phyloP scores from a whole-genome alignment of 2,797 vertebrate genomes.

The Tachyglossus aculeatus region DNA sequence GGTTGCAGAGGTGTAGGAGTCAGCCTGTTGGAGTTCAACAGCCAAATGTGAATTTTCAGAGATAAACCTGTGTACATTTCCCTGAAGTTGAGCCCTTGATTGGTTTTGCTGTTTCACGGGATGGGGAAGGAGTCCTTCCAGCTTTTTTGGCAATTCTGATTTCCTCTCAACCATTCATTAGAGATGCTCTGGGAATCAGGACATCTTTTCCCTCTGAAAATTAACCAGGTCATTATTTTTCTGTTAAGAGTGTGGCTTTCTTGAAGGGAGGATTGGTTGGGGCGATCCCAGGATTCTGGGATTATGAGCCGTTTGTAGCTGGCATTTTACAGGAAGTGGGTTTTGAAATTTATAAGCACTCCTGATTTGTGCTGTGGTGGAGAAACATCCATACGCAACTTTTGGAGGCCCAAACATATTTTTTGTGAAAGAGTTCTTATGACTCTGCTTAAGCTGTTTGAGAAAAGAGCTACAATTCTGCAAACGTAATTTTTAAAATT shows the following conservation, averaged over 20 bases:
- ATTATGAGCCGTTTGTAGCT: neutral
- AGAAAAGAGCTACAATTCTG: constrained; percentile 7
- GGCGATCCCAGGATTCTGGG: neutral
- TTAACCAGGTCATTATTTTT: neutral
- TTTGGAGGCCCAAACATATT: neutral
- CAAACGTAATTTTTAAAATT: neutral
- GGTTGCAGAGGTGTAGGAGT: too few relatives aligned
- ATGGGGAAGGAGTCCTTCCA: too few relatives aligned
- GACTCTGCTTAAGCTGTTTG: neutral
- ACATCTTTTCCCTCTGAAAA: constrained; percentile 18
- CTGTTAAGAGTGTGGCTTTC: neutral
- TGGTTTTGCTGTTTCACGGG: too few relatives aligned
- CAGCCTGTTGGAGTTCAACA: too few relatives aligned
- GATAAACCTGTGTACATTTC: too few relatives aligned
- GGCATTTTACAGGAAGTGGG: neutral
- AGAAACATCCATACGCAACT: neutral
- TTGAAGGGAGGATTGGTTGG: neutral
- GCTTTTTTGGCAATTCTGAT: too few relatives aligned
- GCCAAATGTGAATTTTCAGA: too few relatives aligned
- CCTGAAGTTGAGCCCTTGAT: too few relatives aligned
- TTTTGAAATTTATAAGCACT: neutral
- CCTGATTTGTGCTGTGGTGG: neutral
- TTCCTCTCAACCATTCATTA: too few relatives aligned
- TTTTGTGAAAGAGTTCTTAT: neutral
- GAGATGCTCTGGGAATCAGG: too few relatives aligned